These are phyloP conservation scores for Chirona hameri DNA, from an alignment of 2,888 invertebrate genomes.

Conservation along the genomic window DNA sequence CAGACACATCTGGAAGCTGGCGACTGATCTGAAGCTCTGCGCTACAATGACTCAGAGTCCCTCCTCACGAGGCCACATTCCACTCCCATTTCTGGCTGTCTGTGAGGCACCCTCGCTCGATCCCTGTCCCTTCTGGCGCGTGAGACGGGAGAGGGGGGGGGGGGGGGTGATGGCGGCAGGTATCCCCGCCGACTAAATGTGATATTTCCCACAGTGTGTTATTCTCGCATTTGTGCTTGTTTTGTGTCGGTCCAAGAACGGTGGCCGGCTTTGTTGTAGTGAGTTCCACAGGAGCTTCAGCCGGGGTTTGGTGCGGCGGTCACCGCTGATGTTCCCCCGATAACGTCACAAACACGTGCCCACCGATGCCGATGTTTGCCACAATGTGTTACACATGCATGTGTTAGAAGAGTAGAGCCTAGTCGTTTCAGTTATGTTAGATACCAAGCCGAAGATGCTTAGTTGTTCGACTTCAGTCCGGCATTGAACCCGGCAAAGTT, in stretches of 20 bases:
- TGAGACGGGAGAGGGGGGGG: too few species aligned
- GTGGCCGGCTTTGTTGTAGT: not conserved
- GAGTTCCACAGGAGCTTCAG: not conserved
- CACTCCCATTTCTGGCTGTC: too few species aligned
- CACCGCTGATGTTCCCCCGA: not conserved
- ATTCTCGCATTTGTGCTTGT: not conserved
- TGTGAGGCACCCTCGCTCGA: too few species aligned
- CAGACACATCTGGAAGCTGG: too few species aligned
- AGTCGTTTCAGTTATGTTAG: not conserved
- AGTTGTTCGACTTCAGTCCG: not conserved
- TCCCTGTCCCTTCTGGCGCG: too few species aligned
- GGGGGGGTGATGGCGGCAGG: not conserved
- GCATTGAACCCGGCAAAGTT: not conserved
- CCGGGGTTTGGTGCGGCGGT: not conserved
- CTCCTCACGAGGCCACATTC: too few species aligned
- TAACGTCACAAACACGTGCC: not conserved
- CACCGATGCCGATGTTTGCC: not conserved
- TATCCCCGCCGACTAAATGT: not conserved
- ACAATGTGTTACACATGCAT: not conserved
- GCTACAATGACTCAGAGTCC: too few species aligned
- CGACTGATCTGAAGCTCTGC: too few species aligned
- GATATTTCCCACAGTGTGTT: constrained; percentile 1
- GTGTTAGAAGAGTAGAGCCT: not conserved
- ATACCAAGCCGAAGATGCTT: not conserved
- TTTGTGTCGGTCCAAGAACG: not conserved